Percentiles rank a stretch among this genome's conserved stretches.
Conservation (phyloP, 2,797 vertebrate species). For the Coluber constrictor region DNA sequence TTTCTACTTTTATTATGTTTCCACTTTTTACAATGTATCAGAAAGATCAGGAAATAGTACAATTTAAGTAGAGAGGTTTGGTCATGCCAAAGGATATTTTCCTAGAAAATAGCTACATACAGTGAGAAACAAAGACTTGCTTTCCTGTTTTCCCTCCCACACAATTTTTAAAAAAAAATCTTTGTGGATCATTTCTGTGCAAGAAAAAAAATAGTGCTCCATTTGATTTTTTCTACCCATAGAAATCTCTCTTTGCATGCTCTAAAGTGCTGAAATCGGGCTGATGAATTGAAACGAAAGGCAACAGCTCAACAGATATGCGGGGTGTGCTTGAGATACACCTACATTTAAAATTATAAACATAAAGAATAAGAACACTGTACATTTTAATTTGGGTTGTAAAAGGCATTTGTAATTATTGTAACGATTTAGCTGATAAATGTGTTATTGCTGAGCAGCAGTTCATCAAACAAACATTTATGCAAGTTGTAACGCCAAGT, state of each 20-base stretch:
- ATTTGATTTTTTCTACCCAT: neutral
- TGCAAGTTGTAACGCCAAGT: slow-evolving; percentile 50
- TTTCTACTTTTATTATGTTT: neutral
- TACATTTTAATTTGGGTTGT: slow-evolving; percentile 61
- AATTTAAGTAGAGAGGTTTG: neutral
- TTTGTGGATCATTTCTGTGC: neutral
- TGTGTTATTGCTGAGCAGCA: slow-evolving; percentile 57
- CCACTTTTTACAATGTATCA: neutral
- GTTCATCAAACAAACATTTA: slow-evolving; percentile 64
- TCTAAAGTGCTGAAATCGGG: neutral
- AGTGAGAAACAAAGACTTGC: neutral
- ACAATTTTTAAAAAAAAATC: neutral
- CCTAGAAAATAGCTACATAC: neutral
- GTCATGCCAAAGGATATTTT: neutral
- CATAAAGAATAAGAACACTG: slow-evolving; percentile 18
- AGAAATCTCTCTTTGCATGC: neutral
- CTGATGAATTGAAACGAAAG: neutral
- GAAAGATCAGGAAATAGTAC: neutral
- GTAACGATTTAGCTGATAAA: slow-evolving; percentile 59
- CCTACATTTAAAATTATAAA: neutral
- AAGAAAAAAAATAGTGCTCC: neutral
- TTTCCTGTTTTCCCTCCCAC: neutral
- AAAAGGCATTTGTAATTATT: slow-evolving; percentile 65
- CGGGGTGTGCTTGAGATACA: neutral
- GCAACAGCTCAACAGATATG: no score